Conservation (phyloP, 2,113 vertebrate genomes). For the Albula goreensis region DNA sequence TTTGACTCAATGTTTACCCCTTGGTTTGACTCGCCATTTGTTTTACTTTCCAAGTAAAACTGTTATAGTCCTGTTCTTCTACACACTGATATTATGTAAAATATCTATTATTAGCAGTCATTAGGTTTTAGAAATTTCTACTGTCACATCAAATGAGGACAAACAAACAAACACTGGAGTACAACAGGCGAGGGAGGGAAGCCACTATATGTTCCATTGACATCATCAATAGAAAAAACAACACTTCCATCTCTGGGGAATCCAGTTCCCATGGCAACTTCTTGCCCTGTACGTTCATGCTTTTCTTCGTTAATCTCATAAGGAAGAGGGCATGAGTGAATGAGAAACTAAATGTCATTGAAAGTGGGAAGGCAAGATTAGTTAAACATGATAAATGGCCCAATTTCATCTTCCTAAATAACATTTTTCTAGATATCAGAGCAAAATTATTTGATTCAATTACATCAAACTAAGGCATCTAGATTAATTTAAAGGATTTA, state of each 20-base stretch:
- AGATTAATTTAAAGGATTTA: neutral
- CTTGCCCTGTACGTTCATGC: conserved; percentile 30
- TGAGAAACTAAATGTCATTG: conserved; percentile 4
- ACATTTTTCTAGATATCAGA: neutral
- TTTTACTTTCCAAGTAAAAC: neutral
- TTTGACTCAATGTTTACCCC: no score
- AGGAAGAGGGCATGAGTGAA: conserved; percentile 2
- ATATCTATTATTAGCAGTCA: neutral
- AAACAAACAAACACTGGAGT: neutral
- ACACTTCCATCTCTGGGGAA: conserved; percentile 29
- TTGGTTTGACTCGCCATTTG: no score
- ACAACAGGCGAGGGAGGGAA: neutral
- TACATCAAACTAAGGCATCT: neutral
- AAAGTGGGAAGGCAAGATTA: neutral
- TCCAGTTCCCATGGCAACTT: conserved; percentile 58
- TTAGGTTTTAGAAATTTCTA: neutral
- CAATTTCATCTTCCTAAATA: neutral
- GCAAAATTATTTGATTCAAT: neutral
- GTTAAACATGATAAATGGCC: neutral
- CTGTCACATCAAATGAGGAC: neutral
- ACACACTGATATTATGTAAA: neutral
- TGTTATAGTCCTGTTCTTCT: neutral
- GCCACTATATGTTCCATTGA: conserved; percentile 40
- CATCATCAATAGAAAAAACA: conserved; percentile 44
- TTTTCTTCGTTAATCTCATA: conserved; percentile 23